Evolutionary conservation across 2,797 vertebrate species (phyloP), one percentile per base, ranked within the genome.

Genomic region (Cuculus canorus): DNA sequence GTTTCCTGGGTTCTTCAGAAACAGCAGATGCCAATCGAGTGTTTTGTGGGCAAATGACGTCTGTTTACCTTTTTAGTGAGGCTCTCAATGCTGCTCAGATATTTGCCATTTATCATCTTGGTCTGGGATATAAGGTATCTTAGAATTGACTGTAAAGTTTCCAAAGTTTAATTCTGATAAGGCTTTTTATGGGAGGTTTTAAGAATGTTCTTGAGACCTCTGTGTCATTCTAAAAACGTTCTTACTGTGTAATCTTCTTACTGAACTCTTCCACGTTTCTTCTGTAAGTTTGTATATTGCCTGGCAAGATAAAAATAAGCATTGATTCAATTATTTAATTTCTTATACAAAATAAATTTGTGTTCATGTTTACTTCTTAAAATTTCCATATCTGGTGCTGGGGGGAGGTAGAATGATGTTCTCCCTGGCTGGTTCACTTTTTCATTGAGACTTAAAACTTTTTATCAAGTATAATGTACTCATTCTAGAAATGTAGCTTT

Each of bases 1-100:
- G 99, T 98, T 99, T 99, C 98, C 98, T 99, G 97, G 99, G 99
- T 50, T 99, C 99, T 5, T 99, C 99, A 12, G 99, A 99, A 98
- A 99, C 99, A 16, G 99, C 99, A 41, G 99, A 99, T 91, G 98
- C 98, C 91, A 99, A 99, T 95, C 98, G 99, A 57, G 99, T 99
- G 63, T 99, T 99, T 95, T 99, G 99, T 91, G 99, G 99, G 61
- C 99, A 99, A 97, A 99, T 99, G 99, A 99, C 99, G 56, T 98
- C 99, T 3, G 99, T 99, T 92, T 99, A 99, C 97, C 98, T 99
- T 95, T 99, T 99, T 65, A 98, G 98, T 93, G 99, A 99, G 92
- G 98, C 99, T 91, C 99, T 99, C 84, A 99, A 98, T 52, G 99
- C 99, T 47, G 99, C 99, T 96, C 99, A 99, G 97, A 99, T 99